Percentiles rank a stretch among this genome's conserved stretches.
These are phyloP conservation scores for Verasper variegatus DNA, from an alignment of 2,113 vertebrate genomes.

Conservation along the genomic window DNA sequence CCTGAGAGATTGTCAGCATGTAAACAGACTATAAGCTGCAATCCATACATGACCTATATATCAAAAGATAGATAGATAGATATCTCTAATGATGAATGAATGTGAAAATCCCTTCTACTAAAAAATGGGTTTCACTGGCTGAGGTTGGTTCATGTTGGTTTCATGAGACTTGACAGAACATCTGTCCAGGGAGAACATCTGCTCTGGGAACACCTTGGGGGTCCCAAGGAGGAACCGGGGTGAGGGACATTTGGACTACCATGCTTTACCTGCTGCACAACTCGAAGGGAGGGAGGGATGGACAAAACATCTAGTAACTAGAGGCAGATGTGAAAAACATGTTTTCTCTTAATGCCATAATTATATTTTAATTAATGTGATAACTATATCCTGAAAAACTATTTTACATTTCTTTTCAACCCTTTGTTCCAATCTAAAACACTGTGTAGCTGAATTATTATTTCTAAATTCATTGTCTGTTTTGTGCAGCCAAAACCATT, in stretches of 20 bases:
- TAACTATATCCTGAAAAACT: too few species aligned
- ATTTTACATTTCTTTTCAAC: too few species aligned
- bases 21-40: slow-evolving; percentile 22
- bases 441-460: too few species aligned
- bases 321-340: not conserved
- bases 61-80: slow-evolving; percentile 16
- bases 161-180: not conserved
- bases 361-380: too few species aligned
- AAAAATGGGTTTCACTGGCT: not conserved
- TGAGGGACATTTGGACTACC: not conserved
- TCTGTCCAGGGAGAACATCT: slow-evolving; percentile 4
- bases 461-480: too few species aligned
- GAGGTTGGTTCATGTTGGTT: not conserved
- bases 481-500: too few species aligned
- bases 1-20: not conserved
- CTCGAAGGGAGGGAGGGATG: not conserved
- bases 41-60: slow-evolving; percentile 51
- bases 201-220: not conserved
- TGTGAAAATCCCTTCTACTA: not conserved
- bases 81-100: slow-evolving; percentile 4
- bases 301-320: not conserved
- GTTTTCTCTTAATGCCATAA: too few species aligned
- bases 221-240: not conserved
- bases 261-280: not conserved
- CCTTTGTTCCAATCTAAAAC: too few species aligned